Evolutionary conservation across 2,888 invertebrate species (phyloP).

Genomic region (Sceliomorpha sp.): DNA sequence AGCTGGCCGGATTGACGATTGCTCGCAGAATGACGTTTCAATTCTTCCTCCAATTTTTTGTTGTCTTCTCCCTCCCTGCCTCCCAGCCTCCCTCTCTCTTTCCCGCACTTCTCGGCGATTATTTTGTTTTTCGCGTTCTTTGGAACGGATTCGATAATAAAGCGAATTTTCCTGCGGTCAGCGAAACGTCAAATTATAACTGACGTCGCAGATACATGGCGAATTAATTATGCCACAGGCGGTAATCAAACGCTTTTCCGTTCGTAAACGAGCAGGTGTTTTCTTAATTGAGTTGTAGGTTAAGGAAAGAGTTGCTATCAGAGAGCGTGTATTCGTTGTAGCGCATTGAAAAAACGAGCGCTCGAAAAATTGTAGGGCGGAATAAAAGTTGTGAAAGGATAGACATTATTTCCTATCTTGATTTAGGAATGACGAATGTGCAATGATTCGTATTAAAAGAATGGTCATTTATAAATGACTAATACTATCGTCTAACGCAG

Average conservation of each 20-base stretch:
- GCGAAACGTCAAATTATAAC: constrained; percentile 46
- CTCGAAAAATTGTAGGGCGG: no score
- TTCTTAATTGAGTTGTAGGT: constrained; percentile 8
- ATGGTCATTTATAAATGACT: no score
- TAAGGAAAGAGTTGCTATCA: background rate
- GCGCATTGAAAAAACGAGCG: no score
- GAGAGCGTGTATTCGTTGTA: no score
- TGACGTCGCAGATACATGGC: constrained; percentile 31
- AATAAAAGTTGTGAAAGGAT: no score
- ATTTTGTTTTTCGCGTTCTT: constrained; percentile 35
- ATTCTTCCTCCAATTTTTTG: constrained; percentile 62
- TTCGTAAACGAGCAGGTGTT: background rate
- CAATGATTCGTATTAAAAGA: no score
- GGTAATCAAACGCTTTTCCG: constrained; percentile 31
- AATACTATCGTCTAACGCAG: no score
- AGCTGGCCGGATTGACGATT: constrained; percentile 66
- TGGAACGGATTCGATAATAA: constrained; percentile 35
- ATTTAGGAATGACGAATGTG: no score
- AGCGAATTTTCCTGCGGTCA: constrained; percentile 33
- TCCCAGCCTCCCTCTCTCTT: no score
- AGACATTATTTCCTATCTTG: no score
- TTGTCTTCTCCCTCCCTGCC: constrained; percentile 30
- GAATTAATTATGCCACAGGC: constrained; percentile 39
- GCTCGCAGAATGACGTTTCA: constrained; percentile 72
- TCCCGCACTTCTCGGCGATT: constrained; percentile 29